Percentiles rank a stretch among this genome's conserved stretches.
These are phyloP conservation scores for Zhuqinia jingwanae DNA, from an alignment of 2,888 invertebrate species.

Conservation along the genomic window DNA sequence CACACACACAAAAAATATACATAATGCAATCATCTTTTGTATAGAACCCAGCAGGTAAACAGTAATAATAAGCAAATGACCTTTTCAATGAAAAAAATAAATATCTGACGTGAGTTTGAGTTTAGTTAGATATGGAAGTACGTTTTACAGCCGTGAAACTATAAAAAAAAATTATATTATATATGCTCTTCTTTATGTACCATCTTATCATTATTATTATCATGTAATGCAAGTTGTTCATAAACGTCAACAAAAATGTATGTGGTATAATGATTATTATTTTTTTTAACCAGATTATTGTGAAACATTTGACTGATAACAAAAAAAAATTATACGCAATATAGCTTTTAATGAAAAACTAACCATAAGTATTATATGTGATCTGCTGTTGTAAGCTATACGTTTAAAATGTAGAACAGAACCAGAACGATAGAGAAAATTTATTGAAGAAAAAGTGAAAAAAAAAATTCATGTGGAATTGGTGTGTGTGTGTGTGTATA, in stretches of 20 bases:
- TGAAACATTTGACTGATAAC: conserved; percentile 64
- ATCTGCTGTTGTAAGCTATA: too few relatives aligned
- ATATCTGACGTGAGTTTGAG: too few relatives aligned
- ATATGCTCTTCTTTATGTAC: too few relatives aligned
- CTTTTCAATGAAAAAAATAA: conserved; percentile 36
- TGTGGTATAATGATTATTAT: conserved; percentile 23
- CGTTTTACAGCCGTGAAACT: not conserved
- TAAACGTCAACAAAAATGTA: not conserved
- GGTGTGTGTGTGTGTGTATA: too few relatives aligned
- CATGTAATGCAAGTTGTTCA: not conserved
- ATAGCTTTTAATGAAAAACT: too few relatives aligned
- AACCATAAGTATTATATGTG: too few relatives aligned
- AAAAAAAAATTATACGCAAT: conserved; percentile 31
- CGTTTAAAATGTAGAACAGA: too few relatives aligned
- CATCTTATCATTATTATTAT: not conserved
- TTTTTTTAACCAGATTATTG: conserved; percentile 64
- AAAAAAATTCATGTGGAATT: not conserved
- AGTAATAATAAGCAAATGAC: conserved; percentile 54
- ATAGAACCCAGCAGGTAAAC: conserved; percentile 38
- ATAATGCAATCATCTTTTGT: conserved; percentile 10
- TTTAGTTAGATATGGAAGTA: too few relatives aligned
- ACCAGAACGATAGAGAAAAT: conserved; percentile 14
- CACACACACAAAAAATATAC: not conserved
- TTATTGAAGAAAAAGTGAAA: conserved; percentile 28
- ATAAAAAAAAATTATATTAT: not conserved